A percentile compares a stretch with the other conserved stretches of the same genome.
Conservation (phyloP, 2,113 vertebrate species). For the Pterocles burchelli region DNA sequence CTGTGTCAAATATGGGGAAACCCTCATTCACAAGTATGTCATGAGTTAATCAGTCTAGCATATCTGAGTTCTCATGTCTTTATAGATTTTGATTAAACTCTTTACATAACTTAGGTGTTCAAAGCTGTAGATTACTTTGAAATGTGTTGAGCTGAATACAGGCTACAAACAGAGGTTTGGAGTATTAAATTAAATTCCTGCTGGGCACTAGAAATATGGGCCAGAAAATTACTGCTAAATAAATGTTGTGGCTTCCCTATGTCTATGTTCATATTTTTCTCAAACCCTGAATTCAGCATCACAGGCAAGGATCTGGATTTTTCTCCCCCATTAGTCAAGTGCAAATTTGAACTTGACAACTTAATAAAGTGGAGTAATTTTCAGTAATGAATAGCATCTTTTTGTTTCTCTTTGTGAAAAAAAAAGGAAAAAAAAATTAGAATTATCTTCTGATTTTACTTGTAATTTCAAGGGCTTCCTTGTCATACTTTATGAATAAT, state of each 20-base stretch:
- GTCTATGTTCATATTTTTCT: not conserved
- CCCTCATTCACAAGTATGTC: not conserved
- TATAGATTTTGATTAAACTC: not conserved
- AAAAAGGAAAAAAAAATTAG: not conserved
- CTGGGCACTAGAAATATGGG: not conserved
- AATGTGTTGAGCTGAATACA: not conserved
- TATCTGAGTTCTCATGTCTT: not conserved
- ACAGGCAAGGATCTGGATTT: not conserved
- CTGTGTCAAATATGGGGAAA: not conserved
- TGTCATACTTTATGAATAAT: not conserved
- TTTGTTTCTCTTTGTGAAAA: rapidly evolving
- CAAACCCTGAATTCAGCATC: not conserved
- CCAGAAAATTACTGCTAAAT: slow-evolving; percentile 44
- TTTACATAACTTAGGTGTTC: not conserved
- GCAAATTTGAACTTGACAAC: not conserved
- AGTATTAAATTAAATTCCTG: slow-evolving; percentile 27
- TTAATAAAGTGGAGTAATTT: not conserved
- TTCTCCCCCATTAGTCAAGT: not conserved
- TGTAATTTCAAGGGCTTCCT: not conserved
- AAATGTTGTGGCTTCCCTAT: slow-evolving; percentile 38
- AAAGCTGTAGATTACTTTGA: not conserved
- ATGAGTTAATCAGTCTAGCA: not conserved
- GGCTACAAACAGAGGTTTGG: not conserved
- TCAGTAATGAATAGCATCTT: not conserved
- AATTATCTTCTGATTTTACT: not conserved